Conservation (phyloP, 92 coral and sea anemone genomes). For the Ricordea florida region DNA sequence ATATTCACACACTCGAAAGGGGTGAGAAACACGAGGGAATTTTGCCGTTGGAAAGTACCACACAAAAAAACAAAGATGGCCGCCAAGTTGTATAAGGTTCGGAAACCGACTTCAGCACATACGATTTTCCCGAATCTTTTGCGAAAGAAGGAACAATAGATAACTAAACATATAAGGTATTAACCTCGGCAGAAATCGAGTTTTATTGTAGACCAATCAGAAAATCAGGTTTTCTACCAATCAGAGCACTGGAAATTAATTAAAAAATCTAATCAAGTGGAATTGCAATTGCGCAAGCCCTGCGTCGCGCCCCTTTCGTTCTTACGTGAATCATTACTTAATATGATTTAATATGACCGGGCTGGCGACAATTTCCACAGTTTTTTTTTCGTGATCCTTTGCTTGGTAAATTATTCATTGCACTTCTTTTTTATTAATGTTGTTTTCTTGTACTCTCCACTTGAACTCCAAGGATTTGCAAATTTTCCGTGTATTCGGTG, state of each 20-base stretch:
- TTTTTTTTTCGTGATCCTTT: too few relatives aligned
- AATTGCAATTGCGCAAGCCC: not conserved
- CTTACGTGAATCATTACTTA: not conserved
- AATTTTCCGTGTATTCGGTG: conserved; percentile 36
- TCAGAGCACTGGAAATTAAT: conserved; percentile 3
- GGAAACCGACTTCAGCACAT: conserved; percentile 6
- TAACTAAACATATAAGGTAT: not conserved
- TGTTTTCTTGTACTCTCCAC: conserved; percentile 34
- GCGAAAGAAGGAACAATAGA: not conserved
- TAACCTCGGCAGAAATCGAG: not conserved
- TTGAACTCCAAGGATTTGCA: conserved; percentile 17
- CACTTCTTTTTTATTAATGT: too few relatives aligned
- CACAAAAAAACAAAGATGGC: not conserved
- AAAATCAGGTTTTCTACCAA: not conserved
- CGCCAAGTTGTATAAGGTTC: not conserved
- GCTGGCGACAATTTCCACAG: too few relatives aligned
- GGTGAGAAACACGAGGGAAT: not conserved
- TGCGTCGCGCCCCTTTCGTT: not conserved
- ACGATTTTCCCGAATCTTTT: not conserved
- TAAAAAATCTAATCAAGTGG: not conserved
- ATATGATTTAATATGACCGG: too few relatives aligned
- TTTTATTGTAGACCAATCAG: not conserved
- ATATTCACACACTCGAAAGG: not conserved
- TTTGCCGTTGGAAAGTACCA: not conserved
- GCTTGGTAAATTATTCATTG: too few relatives aligned